Conservation (phyloP, 1,140 invertebrate genomes). For the Drosophila nebulosa region DNA sequence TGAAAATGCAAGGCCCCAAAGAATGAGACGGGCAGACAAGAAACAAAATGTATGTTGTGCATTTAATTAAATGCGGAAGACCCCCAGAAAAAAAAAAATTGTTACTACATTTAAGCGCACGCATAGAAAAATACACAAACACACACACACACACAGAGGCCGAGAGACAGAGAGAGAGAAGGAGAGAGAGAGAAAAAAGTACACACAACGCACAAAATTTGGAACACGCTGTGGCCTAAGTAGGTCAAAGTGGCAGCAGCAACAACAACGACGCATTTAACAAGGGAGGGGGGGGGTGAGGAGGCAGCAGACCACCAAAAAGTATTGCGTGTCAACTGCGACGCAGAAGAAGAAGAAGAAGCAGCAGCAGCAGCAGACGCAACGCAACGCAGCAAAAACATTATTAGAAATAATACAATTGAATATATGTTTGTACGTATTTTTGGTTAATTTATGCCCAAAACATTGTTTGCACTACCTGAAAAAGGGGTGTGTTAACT, state of each 20-base stretch:
- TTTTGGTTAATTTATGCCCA: constrained; percentile 71
- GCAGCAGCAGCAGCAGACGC: constrained; percentile 13
- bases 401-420: constrained; percentile 34
- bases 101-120: constrained; percentile 66
- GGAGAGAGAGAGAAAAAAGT: constrained; percentile 32
- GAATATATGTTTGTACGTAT: neutral
- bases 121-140: constrained; percentile 33
- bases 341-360: constrained; percentile 17
- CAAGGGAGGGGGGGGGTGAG: constrained; percentile 7
- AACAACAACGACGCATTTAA: constrained; percentile 41
- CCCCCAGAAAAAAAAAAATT: constrained; percentile 38
- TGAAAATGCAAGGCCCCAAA: constrained; percentile 59
- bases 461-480: constrained; percentile 14
- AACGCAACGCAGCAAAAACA: constrained; percentile 10
- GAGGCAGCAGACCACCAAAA: neutral
- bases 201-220: constrained; percentile 71
- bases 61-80: constrained; percentile 81
- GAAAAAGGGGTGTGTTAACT: constrained; percentile 27
- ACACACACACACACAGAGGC: neutral
- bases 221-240: constrained; percentile 73
- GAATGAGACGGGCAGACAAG: constrained; percentile 13
- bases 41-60: constrained; percentile 56
- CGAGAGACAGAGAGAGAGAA: neutral
- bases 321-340: constrained; percentile 62
- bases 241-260: constrained; percentile 74